Evolutionary conservation across 2,113 vertebrate genomes (phyloP).

Genomic region (Pituophis catenifer): DNA sequence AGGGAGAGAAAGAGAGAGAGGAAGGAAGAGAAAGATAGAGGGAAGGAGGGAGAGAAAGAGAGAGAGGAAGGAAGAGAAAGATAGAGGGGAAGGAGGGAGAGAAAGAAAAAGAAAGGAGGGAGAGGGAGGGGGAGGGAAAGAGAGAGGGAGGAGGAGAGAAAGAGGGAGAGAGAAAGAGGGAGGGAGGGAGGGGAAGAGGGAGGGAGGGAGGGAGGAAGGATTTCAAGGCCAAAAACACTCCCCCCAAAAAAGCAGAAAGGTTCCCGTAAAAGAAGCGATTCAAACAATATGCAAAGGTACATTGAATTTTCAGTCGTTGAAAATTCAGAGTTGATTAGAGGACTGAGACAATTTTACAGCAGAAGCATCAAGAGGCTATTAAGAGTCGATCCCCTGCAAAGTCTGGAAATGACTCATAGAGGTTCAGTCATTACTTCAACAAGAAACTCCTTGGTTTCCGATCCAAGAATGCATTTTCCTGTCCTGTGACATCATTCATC

Average conservation of each 20-base stretch:
- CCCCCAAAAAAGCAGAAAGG: background rate
- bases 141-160: accelerated
- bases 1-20: too few species aligned
- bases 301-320: background rate
- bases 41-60: accelerated
- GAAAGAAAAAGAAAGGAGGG: background rate
- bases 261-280: background rate
- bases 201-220: too few species aligned
- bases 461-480: background rate
- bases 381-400: background rate
- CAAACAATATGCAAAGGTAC: background rate
- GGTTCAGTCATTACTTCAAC: background rate
- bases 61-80: accelerated
- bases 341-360: accelerated
- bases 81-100: accelerated
- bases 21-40: too few species aligned
- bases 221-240: background rate
- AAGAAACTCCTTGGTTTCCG: background rate
- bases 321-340: background rate
- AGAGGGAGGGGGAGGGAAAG: accelerated
- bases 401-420: background rate
- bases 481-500: background rate
- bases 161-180: accelerated
- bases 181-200: accelerated
- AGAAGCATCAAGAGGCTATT: background rate